Evolutionary conservation across 1,140 invertebrate species (phyloP), one percentile per base, ranked within the genome.

Genomic region (Lasioglossum baleicum): DNA sequence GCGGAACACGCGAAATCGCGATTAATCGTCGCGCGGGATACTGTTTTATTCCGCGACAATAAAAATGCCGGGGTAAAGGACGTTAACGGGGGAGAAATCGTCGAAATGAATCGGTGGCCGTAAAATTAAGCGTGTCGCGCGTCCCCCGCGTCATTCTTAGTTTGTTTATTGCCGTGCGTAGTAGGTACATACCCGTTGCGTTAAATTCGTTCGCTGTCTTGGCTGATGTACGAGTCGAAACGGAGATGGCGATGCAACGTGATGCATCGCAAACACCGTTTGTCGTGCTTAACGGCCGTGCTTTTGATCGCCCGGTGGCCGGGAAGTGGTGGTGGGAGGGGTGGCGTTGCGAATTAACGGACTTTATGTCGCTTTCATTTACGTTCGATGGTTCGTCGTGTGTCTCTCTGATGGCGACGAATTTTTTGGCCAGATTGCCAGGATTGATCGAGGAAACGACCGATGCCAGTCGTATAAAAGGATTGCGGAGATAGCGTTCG

Each of bases 131-230:
- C 48, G 48, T 6, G 22, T 17, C 5, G 15, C 65, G 20, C 35
- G 35, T 35, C 35, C 20, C 11, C 6, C 26, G 66, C 44, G 48
- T 69, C 51, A 53, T 69, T 69, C 67, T 69, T 69, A 69, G 22
- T 69, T 69, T 69, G 48, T 69, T 69, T 56, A 56, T 69, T 26
- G 67, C 51, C 22, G 35, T 15, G 5, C 53, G 17, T 69, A 35
- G 31, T 35, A 35, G 35, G 35, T 5, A 35, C 1, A 7, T 56
- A 42, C 40, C 20, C 51, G 40, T 51, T 42, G 40, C 65, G 65
- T 67, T 67, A 51, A 67, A 67, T 67, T 67, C 44, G 17, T 35
- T 35, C 8, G 65, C 65, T 51, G 44, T 51, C 65, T 67, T 67
- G 40, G 8, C 65, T 67, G 65, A 67, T 67, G 20, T 67, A 67